Conservation (phyloP, 2,888 invertebrate species). For the Mycogona germanica region DNA sequence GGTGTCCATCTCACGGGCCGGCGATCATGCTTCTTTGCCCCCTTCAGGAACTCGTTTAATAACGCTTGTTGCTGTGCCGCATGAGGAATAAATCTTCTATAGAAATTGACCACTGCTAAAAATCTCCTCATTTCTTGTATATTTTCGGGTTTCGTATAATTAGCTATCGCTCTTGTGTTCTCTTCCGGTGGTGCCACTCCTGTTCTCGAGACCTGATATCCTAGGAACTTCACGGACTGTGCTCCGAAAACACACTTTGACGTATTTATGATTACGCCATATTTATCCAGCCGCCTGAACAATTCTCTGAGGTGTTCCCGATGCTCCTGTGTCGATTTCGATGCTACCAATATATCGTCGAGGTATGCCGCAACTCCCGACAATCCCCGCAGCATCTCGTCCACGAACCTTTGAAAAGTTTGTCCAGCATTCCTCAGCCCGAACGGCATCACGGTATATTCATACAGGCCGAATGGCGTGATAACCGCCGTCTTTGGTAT, state of each 20-base stretch:
- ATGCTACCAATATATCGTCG: constrained; percentile 15
- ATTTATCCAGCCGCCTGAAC: neutral
- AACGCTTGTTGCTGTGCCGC: neutral
- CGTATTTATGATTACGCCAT: neutral
- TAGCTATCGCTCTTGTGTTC: constrained; percentile 17
- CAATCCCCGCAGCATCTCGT: constrained; percentile 12
- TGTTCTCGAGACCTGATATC: constrained; percentile 15
- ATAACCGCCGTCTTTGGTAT: constrained; percentile 18
- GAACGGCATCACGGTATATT: constrained; percentile 21
- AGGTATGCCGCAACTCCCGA: constrained; percentile 9
- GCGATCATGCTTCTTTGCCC: neutral
- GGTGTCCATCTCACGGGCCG: neutral
- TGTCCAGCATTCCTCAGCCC: constrained; percentile 19
- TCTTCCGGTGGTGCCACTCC: constrained; percentile 8
- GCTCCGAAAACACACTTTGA: neutral
- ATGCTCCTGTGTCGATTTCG: neutral
- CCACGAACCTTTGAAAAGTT: constrained; percentile 19
- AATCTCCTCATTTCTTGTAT: neutral
- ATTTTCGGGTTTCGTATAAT: constrained; percentile 7
- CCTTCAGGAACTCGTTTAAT: neutral
- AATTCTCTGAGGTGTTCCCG: neutral
- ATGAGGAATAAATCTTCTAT: neutral
- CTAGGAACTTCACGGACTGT: constrained; percentile 21
- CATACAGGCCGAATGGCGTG: constrained; percentile 20
- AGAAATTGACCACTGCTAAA: neutral